Evolutionary conservation across 2,797 vertebrate genomes (phyloP).

Genomic region (Remorina albescens): DNA sequence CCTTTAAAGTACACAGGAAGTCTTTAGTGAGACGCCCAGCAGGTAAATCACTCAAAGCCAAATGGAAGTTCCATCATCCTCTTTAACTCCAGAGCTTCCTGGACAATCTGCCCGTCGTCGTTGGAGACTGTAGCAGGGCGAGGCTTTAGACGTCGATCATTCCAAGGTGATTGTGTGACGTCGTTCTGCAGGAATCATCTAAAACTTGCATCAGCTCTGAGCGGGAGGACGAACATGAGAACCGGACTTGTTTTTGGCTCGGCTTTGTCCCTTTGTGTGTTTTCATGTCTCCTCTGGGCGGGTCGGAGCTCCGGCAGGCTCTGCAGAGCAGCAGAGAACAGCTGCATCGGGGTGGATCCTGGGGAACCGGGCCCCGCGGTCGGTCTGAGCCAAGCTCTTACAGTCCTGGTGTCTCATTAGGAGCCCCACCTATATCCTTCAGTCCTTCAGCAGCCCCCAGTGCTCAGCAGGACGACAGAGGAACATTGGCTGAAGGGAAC

Average conservation of each 20-base stretch:
- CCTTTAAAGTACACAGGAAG: slow-evolving; percentile 44
- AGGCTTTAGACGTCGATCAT: neutral
- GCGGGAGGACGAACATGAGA: neutral
- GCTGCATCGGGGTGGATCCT: slow-evolving; percentile 78
- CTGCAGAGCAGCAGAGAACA: slow-evolving; percentile 61
- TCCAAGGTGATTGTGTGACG: neutral
- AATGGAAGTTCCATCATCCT: slow-evolving; percentile 66
- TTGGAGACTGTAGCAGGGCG: neutral
- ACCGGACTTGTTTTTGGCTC: neutral
- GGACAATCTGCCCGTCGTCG: neutral
- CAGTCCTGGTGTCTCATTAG: slow-evolving; percentile 33
- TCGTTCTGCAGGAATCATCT: neutral
- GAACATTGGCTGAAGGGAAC: slow-evolving; percentile 6
- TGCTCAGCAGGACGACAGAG: slow-evolving; percentile 15
- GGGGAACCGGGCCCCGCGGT: slow-evolving; percentile 13
- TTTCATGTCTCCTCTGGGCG: slow-evolving; percentile 36
- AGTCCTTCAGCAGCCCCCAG: slow-evolving; percentile 18
- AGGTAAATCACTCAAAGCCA: slow-evolving; percentile 51
- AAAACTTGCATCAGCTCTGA: neutral
- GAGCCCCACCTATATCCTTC: slow-evolving; percentile 39
- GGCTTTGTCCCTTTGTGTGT: neutral
- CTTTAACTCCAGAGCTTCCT: slow-evolving; percentile 19
- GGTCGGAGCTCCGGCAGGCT: slow-evolving; percentile 40
- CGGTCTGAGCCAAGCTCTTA: slow-evolving; percentile 50
- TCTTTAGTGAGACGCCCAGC: slow-evolving; percentile 36